These are phyloP conservation scores for Serinus canaria DNA, from an alignment of 2,113 vertebrate species.

Conservation along the genomic window DNA sequence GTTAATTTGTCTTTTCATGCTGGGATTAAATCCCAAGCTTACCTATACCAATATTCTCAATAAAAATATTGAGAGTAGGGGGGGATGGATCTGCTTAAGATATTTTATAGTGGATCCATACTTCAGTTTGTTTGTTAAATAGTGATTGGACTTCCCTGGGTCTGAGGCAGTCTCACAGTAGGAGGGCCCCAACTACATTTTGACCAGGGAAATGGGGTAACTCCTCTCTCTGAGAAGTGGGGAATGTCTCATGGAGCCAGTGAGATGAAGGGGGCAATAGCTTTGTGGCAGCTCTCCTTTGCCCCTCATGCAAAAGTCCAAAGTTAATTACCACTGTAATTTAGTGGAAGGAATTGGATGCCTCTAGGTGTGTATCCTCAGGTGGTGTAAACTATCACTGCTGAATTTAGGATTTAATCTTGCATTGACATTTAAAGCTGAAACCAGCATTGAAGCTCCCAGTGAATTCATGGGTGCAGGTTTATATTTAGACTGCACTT, in stretches of 20 bases:
- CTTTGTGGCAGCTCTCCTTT: not conserved
- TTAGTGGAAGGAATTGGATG: not conserved
- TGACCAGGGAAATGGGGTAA: not conserved
- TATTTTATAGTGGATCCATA: not conserved
- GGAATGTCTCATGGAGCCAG: accelerated
- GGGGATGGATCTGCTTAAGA: not conserved
- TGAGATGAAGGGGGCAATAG: not conserved
- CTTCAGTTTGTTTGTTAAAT: not conserved
- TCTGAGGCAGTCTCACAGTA: not conserved
- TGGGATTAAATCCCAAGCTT: not conserved
- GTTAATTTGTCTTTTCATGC: not conserved
- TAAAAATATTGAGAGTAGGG: not conserved
- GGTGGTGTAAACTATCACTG: not conserved
- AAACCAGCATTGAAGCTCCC: not conserved
- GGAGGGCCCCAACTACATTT: not conserved
- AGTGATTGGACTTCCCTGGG: not conserved
- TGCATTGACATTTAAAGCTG: not conserved
- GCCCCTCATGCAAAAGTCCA: not conserved
- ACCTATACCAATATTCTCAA: too few species aligned
- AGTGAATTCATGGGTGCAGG: not conserved
- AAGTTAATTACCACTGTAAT: not conserved
- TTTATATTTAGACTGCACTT: slow-evolving; percentile 34
- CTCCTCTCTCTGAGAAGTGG: not conserved
- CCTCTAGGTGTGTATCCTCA: not conserved
- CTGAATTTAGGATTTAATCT: not conserved